phyloP scores from a whole-genome alignment of 1,140 invertebrate species.

The Drosophila rhopaloa region DNA sequence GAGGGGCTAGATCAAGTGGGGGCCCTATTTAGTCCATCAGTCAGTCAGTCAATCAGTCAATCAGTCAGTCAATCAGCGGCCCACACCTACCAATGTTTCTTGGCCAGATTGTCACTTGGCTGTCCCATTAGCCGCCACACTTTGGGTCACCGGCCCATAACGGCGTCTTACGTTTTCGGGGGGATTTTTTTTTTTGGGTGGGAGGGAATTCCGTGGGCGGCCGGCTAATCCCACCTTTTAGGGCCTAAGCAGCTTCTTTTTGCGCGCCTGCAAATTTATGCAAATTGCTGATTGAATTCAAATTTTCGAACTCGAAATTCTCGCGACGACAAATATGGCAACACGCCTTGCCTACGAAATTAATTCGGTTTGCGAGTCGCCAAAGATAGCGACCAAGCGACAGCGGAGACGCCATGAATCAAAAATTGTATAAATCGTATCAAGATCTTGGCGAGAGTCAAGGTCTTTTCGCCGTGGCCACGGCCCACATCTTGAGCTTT shows the following conservation, averaged over 20 bases:
- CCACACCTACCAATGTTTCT: slow-evolving; percentile 15
- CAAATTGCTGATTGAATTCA: slow-evolving; percentile 79
- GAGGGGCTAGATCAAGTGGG: slow-evolving; percentile 32
- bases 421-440: slow-evolving; percentile 81
- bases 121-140: slow-evolving; percentile 76
- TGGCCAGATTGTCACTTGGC: slow-evolving; percentile 72
- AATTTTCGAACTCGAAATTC: slow-evolving; percentile 64
- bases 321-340: slow-evolving; percentile 65
- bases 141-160: slow-evolving; percentile 70
- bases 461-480: slow-evolving; percentile 68
- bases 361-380: slow-evolving; percentile 43
- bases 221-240: slow-evolving; percentile 67
- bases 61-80: slow-evolving; percentile 56
- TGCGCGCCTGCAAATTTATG: slow-evolving; percentile 65
- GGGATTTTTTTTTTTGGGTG: neutral
- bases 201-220: slow-evolving; percentile 20
- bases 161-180: slow-evolving; percentile 19
- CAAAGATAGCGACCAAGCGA: slow-evolving; percentile 35
- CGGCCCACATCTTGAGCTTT: slow-evolving; percentile 67
- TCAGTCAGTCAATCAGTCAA: slow-evolving; percentile 3
- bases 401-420: slow-evolving; percentile 68
- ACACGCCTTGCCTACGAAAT: slow-evolving; percentile 73
- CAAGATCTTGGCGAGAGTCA: slow-evolving; percentile 75
- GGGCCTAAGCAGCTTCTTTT: slow-evolving; percentile 56
- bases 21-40: slow-evolving; percentile 22